phyloP scores from a whole-genome alignment of 1,140 invertebrate genomes.

The Anoplophora glabripennis region DNA sequence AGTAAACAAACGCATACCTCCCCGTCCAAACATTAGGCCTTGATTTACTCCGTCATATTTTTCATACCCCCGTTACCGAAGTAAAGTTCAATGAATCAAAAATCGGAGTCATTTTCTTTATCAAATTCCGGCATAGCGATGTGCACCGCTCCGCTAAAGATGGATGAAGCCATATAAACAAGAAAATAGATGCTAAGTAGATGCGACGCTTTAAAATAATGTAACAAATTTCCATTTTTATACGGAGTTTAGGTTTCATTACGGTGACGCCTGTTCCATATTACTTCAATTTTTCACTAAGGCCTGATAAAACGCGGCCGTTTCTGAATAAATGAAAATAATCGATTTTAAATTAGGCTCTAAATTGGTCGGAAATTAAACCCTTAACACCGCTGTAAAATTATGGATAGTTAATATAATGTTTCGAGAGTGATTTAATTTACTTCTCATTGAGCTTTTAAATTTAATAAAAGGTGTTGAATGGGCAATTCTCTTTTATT shows the following conservation, averaged over 20 bases:
- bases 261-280: not conserved
- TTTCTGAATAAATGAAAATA: slow-evolving; percentile 10
- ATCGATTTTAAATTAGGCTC: slow-evolving; percentile 9
- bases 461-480: too few species aligned
- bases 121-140: too few species aligned
- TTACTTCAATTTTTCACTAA: not conserved
- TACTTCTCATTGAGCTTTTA: too few species aligned
- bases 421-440: too few species aligned
- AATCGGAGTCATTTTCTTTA: too few species aligned
- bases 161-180: not conserved
- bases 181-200: slow-evolving; percentile 11
- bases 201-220: slow-evolving; percentile 3
- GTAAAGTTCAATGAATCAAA: too few species aligned
- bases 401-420: not conserved
- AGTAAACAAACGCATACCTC: too few species aligned
- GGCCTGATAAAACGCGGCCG: not conserved
- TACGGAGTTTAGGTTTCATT: slow-evolving; percentile 5
- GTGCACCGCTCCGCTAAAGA: too few species aligned
- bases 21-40: too few species aligned
- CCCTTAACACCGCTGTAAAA: slow-evolving; percentile 1
- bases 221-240: slow-evolving; percentile 5
- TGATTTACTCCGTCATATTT: too few species aligned
- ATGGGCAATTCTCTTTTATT: too few species aligned
- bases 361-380: slow-evolving; percentile 11
- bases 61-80: too few species aligned